Evolutionary conservation across 2,888 invertebrate species (phyloP), one percentile per base, ranked within the genome.

Genomic region (Apamea anceps): DNA sequence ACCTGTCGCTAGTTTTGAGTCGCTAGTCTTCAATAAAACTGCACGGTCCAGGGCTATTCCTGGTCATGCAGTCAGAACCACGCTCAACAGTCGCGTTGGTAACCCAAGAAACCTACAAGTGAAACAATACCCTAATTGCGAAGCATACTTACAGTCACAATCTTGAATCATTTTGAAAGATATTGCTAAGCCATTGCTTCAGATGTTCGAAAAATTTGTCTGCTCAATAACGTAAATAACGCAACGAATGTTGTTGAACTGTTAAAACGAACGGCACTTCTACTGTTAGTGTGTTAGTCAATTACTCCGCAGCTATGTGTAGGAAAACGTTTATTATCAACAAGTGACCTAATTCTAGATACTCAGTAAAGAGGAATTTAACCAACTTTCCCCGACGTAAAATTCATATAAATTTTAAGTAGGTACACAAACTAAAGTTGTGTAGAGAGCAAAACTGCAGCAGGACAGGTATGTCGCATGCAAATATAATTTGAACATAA

Each of bases 401-500:
- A 71, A 32, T 75, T 75, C 67, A 75, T 67, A 25, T 45, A 54
- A 45, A 54, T 37, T 3, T 37, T 25, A 57, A 72, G 32, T 0
- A 72, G 45, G 5, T 28, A 25, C 15, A 42, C 0, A 62, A 45
- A 45, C n/a, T 28, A 25, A 42, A 76, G 25, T 72, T 63, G 28
- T 32, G n/a, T 25, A 5, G 18, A 48, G 42, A 68, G 72, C 63
- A 21, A 5, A 68, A 65, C 37, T 76, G 15, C 54, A 28, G 32
- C 45, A 32, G 21, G 32, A 15, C 74, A 57, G 48, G 42, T 65
- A 48, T 21, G 66, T 51, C 73, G 63, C 37, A 76, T 75, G 85
- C 42, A 82, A 78, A 85, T 78, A 65, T 37, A 67, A 79, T 48
- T 70, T 60, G 15, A 21, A 48, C n/a, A 62, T 83, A 73, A 80